phyloP scores from a whole-genome alignment of 2,888 invertebrate genomes.

The Cyaniris semiargus region DNA sequence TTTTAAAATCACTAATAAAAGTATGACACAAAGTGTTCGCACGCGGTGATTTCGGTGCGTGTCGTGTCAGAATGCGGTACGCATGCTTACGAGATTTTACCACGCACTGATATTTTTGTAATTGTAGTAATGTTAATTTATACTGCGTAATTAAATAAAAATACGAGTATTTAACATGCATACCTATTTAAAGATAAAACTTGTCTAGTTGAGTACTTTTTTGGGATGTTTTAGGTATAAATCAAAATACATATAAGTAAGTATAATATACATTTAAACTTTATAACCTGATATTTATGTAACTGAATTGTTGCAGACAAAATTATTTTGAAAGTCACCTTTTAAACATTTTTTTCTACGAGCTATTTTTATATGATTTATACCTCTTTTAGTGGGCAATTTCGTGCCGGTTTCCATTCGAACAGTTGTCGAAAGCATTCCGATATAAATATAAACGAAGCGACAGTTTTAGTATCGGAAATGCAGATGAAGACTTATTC shows the following conservation, averaged over 20 bases:
- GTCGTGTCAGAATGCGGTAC: neutral
- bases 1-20: constrained; percentile 52
- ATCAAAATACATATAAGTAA: too few relatives aligned
- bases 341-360: neutral
- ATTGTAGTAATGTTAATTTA: neutral
- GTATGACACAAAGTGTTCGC: constrained; percentile 33
- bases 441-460: constrained; percentile 39
- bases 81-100: neutral
- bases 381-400: neutral
- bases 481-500: constrained; percentile 35
- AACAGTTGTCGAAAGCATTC: constrained; percentile 34
- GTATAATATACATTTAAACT: too few relatives aligned
- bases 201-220: too few relatives aligned
- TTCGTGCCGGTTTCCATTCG: constrained; percentile 5
- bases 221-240: too few relatives aligned
- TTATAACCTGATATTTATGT: too few relatives aligned
- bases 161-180: neutral
- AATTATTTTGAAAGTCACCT: neutral
- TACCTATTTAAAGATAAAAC: too few relatives aligned
- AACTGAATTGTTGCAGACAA: neutral
- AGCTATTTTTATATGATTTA: neutral
- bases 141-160: neutral
- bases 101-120: neutral
- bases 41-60: neutral
- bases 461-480: constrained; percentile 44